Evolutionary conservation across 2,888 invertebrate species (phyloP).

Genomic region (Acronicta alni): DNA sequence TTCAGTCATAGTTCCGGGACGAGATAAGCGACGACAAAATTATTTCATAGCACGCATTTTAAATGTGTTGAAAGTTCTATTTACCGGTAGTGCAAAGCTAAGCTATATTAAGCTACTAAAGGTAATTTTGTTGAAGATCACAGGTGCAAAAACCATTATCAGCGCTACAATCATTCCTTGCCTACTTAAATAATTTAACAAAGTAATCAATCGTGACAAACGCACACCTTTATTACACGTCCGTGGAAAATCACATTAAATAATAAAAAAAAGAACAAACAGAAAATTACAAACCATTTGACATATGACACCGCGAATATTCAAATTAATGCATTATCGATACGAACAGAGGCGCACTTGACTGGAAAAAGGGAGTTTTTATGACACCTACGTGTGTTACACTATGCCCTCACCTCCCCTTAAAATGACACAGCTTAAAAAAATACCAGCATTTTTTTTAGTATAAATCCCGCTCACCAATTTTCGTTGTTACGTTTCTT

Average conservation of each 20-base stretch:
- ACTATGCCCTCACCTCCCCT: conserved; percentile 56
- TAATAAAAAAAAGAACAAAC: conserved; percentile 74
- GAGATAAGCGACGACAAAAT: too few species aligned
- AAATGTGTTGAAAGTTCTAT: too few species aligned
- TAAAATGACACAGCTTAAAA: conserved; percentile 61
- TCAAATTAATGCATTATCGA: conserved; percentile 89
- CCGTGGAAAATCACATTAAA: conserved; percentile 77
- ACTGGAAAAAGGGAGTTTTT: conserved; percentile 79
- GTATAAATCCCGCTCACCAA: conserved; percentile 18
- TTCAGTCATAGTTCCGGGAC: too few species aligned
- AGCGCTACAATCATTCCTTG: conserved; percentile 14
- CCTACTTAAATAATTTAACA: conserved; percentile 48
- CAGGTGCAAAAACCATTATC: conserved; percentile 41
- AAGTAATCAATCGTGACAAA: conserved; percentile 52
- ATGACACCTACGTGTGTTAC: conserved; percentile 71
- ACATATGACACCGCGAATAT: conserved; percentile 90
- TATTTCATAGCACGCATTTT: too few species aligned
- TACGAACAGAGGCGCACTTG: conserved; percentile 83
- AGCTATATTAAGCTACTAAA: too few species aligned
- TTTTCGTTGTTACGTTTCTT: conserved; percentile 21
- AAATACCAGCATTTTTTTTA: conserved; percentile 6
- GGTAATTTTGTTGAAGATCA: conserved; percentile 10
- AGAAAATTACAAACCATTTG: conserved; percentile 88
- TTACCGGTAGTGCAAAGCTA: too few species aligned
- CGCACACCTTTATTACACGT: conserved; percentile 63